Evolutionary conservation across 1,140 invertebrate genomes (phyloP), one percentile per base, ranked within the genome.

Genomic region (Drosophila busckii): DNA sequence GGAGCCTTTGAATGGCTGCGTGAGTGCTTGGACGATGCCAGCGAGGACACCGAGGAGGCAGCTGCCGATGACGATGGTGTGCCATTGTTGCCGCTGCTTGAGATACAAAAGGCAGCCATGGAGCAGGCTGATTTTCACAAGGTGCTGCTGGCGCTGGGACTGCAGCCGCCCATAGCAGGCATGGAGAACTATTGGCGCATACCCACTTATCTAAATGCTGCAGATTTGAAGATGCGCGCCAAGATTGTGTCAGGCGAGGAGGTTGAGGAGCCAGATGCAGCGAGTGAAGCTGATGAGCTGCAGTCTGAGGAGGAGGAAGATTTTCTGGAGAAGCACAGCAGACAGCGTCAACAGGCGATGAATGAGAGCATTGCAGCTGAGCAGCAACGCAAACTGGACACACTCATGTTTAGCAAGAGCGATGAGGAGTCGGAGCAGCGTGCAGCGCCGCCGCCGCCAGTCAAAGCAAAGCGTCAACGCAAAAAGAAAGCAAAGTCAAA

Each of bases 141-240:
- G 63, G 75, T 92, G 10, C 82, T 92, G 15, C 87, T 88, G 20
- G 88, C 88, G n/a, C 68, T 91, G 34, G 90, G 91, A 48, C 88
- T 92, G 61, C 85, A 89, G 42, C 87, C 90, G 48, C 92, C 92
- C 2, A 84, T 87, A 45, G 86, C 88, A 37, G 88, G 89, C 59
- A 71, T 88, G 86, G 90, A 92, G 87, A 84, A 64, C 60, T 91
- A 91, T 73, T 92, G 91, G 91, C 88, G 91, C 37, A 90, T 92
- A 53, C 90, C 91, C 2, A 83, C 80, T 9, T 82, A 88, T 65
- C 80, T 91, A 19, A 86, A 83, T 26, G 52, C 75, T 1, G 58
- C 76, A 3, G 89, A 88, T 13, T 87, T 92, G 12, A 88, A 88
- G 55, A 9, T 84, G 3, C 58, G 86, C 2, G 76, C 70, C 1